Conservation (phyloP, 2,797 vertebrate species). For the Pipistrellus nathusii region DNA sequence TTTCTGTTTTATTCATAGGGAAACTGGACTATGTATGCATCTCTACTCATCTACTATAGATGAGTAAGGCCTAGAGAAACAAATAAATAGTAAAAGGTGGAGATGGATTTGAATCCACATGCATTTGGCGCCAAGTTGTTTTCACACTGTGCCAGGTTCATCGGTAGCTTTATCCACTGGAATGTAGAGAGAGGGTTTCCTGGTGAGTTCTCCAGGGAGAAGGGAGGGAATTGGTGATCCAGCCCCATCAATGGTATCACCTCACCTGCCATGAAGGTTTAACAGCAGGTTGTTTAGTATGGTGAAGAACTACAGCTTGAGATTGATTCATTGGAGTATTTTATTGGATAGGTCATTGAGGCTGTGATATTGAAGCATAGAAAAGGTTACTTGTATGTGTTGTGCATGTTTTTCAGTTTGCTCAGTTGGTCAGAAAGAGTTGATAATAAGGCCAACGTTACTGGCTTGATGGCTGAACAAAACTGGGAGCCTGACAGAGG, state of each 20-base stretch:
- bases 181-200: not conserved
- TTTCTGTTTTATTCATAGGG: not conserved
- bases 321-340: not conserved
- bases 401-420: not conserved
- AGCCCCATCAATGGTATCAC: not conserved
- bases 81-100: not conserved
- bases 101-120: not conserved
- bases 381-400: not conserved
- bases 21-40: not conserved
- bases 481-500: not conserved
- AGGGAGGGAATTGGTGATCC: not conserved
- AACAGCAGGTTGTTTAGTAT: not conserved
- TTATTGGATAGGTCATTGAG: not conserved
- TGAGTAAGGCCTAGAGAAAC: not conserved
- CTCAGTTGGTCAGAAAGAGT: not conserved
- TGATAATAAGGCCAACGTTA: not conserved
- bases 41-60: not conserved
- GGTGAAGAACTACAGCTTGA: not conserved
- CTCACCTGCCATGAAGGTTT: no score
- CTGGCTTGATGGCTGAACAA: not conserved
- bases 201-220: not conserved
- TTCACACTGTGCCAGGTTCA: not conserved
- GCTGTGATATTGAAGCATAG: not conserved
- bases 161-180: not conserved
- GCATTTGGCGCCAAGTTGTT: fast-evolving